These are phyloP conservation scores for Leucophenga montana DNA, from an alignment of 2,888 invertebrate genomes.

Conservation along the genomic window DNA sequence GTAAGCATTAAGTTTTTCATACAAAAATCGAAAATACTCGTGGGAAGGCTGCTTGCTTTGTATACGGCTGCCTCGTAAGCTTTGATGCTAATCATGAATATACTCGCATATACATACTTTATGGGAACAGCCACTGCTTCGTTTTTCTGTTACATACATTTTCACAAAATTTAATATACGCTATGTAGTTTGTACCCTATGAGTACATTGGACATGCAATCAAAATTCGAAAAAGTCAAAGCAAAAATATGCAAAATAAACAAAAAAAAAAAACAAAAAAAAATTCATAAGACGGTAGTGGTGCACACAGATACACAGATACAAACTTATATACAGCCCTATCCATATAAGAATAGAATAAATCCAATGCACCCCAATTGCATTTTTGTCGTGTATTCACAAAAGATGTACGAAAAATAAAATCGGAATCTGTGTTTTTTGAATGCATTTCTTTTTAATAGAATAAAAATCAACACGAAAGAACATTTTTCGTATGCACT, in stretches of 20 bases:
- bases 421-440: slow-evolving; percentile 46
- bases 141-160: too few relatives aligned
- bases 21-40: too few relatives aligned
- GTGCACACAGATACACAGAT: slow-evolving; percentile 8
- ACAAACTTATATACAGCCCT: background rate
- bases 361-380: slow-evolving; percentile 64
- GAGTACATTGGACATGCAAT: slow-evolving; percentile 58
- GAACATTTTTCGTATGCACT: slow-evolving; percentile 56
- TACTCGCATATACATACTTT: too few relatives aligned
- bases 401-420: slow-evolving; percentile 64
- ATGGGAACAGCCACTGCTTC: too few relatives aligned
- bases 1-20: too few relatives aligned
- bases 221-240: slow-evolving; percentile 65
- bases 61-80: too few relatives aligned
- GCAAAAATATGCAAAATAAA: slow-evolving; percentile 57
- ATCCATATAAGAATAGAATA: slow-evolving; percentile 29
- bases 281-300: slow-evolving; percentile 33
- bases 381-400: slow-evolving; percentile 49
- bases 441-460: slow-evolving; percentile 56
- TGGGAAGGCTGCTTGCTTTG: too few relatives aligned
- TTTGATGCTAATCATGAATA: too few relatives aligned
- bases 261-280: background rate
- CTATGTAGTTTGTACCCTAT: too few relatives aligned
- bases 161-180: too few relatives aligned
- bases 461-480: slow-evolving; percentile 31